phyloP scores from a whole-genome alignment of 2,888 invertebrate species.

The Callinectes sapidus region DNA sequence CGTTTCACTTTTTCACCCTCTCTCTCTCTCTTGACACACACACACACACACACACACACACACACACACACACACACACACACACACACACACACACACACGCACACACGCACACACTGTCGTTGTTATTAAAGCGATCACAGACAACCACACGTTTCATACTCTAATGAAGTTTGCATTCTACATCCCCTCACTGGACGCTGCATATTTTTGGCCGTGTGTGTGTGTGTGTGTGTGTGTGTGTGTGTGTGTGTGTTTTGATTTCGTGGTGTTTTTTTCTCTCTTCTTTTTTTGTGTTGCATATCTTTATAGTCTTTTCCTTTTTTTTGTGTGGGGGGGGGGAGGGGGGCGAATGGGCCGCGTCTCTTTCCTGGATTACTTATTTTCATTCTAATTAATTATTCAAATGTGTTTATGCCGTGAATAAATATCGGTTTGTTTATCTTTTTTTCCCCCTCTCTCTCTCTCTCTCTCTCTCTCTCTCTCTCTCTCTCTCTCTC shows the following conservation, averaged over 20 bases:
- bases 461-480: too few species aligned
- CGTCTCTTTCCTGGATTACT: neutral
- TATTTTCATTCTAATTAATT: neutral
- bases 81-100: constrained; percentile 30
- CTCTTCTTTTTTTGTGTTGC: neutral
- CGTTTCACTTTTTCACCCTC: neutral
- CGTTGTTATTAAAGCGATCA: constrained; percentile 33
- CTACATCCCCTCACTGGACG: neutral
- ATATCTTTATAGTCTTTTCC: neutral
- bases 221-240: constrained; percentile 25
- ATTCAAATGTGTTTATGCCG: neutral
- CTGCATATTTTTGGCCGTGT: neutral
- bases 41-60: constrained; percentile 29
- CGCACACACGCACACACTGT: neutral
- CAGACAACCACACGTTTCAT: constrained; percentile 27
- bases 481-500: neutral
- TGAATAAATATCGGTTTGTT: neutral
- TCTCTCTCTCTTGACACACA: neutral
- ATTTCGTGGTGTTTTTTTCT: neutral
- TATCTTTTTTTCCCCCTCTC: neutral
- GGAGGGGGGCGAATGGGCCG: too few species aligned
- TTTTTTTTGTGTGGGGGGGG: neutral
- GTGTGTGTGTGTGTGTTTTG: constrained; percentile 21
- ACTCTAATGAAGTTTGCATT: neutral
- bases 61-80: constrained; percentile 32